Base-by-base conservation (phyloP, 2,797 vertebrate genomes). In the Sebastes trivittatus region DNA sequence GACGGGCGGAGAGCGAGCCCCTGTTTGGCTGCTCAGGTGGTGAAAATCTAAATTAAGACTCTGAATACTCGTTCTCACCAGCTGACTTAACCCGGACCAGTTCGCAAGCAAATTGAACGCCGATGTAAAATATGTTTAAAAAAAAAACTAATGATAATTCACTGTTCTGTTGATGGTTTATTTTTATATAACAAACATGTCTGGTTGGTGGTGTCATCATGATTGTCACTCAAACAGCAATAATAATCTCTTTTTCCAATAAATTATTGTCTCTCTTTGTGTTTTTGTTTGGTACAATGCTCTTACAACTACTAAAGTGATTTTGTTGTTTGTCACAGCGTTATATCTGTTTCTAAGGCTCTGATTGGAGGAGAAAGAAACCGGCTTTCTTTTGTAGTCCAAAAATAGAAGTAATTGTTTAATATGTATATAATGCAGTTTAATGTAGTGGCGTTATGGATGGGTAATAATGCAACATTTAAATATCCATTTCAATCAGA, bases 11-110 rank as follows among this genome's bases (percentile, higher is more conserved):
- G 95, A 82, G 81, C 0, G 72, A 96, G 92, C 52, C 97, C 97
- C 0, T 98, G 97, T 56, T 29, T 95, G 2, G 94, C 98, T 0
- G 97, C 94, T 36, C 97, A 99, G 83, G 95, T 99, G 69, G 95
- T 99, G 77, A 96, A 96, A 89, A 97, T 99, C 87, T 99, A 86
- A 97, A 34, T 16, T 4, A 67, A 64, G 49, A 73, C 49, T 80
- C 62, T 27, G 6, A 27, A 49, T 14, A 1, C 36, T 59, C 2
- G 20, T 5, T 29, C 4, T 70, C 60, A 38, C 1, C 52, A 52
- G 23, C 20, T 42, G n/a, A 69, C 7, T 7, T 6, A 9, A 71
- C n/a, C 16, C 3, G 72, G 34, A 72, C 25, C 25, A 6, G 16
- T 65, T 69, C 71, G 10, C 7, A 11, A 34, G n/a, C 69, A 25